Percentiles rank a stretch among this genome's conserved stretches.
Evolutionary conservation across 2,113 vertebrate species (phyloP).

Genomic region (Anas platyrhynchos): DNA sequence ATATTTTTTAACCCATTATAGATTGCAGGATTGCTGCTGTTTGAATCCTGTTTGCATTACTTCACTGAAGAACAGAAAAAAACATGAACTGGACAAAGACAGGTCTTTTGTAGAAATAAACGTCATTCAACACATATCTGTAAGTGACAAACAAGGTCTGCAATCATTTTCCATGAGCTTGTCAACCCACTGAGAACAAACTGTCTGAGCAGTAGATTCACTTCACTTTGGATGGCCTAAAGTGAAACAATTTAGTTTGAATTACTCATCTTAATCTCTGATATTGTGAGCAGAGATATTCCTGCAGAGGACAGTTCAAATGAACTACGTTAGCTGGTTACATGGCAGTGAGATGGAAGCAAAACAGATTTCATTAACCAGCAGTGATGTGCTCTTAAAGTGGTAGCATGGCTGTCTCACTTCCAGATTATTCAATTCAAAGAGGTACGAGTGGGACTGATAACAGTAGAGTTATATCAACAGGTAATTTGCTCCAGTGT

Average conservation of each 20-base stretch:
- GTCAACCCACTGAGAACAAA: not conserved
- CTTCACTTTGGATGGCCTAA: not conserved
- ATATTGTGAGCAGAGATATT: not conserved
- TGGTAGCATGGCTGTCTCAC: rapidly evolving
- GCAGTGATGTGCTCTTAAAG: not conserved
- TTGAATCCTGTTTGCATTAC: not conserved
- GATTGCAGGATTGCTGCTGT: not conserved
- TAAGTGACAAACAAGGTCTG: not conserved
- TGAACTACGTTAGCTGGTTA: not conserved
- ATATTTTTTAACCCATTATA: not conserved
- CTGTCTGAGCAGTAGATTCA: not conserved
- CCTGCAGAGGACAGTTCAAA: not conserved
- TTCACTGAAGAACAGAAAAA: not conserved
- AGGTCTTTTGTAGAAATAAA: not conserved
- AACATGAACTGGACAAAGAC: rapidly evolving
- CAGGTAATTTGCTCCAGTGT: not conserved
- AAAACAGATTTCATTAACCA: not conserved
- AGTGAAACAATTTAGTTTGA: not conserved
- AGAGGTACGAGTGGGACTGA: not conserved
- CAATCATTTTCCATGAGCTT: not conserved
- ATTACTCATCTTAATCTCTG: not conserved
- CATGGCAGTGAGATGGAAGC: not conserved
- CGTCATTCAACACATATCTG: not conserved
- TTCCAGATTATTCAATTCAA: not conserved
- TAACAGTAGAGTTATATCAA: not conserved